A percentile compares a stretch with the other conserved stretches of the same genome.
Conservation (phyloP, 2,797 vertebrate genomes). For the Tangara arthus region DNA sequence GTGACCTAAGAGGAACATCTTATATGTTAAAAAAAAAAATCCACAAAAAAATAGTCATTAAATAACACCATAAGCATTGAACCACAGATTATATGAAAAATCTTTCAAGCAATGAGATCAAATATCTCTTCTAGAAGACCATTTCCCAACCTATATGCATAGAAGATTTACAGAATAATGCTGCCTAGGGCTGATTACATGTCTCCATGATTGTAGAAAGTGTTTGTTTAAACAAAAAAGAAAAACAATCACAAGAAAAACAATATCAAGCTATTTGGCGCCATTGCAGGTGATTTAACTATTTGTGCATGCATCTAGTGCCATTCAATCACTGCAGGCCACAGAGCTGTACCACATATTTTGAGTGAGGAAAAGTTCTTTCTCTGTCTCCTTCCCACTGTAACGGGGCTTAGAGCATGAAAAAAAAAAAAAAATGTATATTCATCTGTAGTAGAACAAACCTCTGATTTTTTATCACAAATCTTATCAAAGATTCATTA, state of each 20-base stretch:
- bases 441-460: accelerated
- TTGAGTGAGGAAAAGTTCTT: background rate
- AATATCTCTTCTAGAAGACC: background rate
- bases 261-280: background rate
- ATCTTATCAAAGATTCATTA: background rate
- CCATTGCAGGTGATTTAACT: background rate
- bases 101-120: background rate
- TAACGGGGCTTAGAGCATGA: background rate
- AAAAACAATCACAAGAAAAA: background rate
- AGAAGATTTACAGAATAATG: background rate
- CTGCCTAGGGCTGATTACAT: background rate
- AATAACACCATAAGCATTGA: background rate
- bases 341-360: background rate
- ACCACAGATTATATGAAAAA: background rate
- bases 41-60: background rate
- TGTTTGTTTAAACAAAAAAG: background rate
- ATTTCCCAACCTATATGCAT: background rate
- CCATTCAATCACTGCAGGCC: background rate
- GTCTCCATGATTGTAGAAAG: background rate
- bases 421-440: background rate
- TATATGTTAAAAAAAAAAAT: background rate
- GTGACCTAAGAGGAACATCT: background rate
- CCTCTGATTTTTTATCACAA: background rate
- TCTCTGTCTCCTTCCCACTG: background rate
- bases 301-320: background rate